Percentiles rank a stretch among this genome's conserved stretches.
Conservation (phyloP, 2,888 invertebrate species). For the Spilosoma lubricipeda region DNA sequence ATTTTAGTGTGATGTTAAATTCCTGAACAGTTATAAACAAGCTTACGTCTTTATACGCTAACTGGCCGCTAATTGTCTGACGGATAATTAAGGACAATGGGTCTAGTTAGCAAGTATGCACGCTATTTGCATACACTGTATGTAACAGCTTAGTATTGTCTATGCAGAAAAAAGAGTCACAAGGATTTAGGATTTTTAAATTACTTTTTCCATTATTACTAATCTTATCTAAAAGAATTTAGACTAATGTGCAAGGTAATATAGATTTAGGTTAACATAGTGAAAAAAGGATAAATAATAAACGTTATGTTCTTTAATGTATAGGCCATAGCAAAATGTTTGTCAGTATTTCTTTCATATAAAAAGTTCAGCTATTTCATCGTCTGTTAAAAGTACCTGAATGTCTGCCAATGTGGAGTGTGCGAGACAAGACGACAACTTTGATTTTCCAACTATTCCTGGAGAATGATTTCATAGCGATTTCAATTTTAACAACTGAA, state of each 20-base stretch:
- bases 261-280: background rate
- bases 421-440: background rate
- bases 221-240: background rate
- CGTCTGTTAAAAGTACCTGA: background rate
- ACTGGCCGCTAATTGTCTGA: slow-evolving; percentile 35
- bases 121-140: slow-evolving; percentile 39
- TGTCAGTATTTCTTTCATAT: background rate
- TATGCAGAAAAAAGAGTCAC: background rate
- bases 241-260: background rate
- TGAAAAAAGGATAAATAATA: no score
- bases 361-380: background rate
- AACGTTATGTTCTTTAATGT: background rate
- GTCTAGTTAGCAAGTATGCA: slow-evolving; percentile 28
- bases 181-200: background rate
- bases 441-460: background rate
- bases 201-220: background rate
- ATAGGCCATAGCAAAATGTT: background rate
- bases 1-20: no score
- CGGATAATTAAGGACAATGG: slow-evolving; percentile 48
- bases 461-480: background rate
- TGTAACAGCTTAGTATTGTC: background rate
- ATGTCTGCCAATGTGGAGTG: background rate
- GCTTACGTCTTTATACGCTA: slow-evolving; percentile 21
- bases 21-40: background rate
- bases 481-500: background rate